Evolutionary conservation across 2,797 vertebrate genomes (phyloP).

Genomic region (Syncerus caffer): DNA sequence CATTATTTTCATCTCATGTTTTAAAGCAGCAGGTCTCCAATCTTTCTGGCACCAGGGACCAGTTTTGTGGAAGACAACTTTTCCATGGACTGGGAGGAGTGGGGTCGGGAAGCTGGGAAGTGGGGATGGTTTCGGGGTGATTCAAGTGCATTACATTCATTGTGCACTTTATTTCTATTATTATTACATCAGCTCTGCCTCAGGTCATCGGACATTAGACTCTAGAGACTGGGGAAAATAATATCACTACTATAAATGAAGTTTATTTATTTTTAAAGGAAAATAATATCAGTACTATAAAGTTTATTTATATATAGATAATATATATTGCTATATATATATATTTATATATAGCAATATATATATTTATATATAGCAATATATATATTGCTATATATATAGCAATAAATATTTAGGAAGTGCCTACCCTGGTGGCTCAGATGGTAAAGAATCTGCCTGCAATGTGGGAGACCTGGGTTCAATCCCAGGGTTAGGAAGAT

Average conservation of each 20-base stretch:
- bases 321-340: not conserved
- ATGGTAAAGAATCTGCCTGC: not conserved
- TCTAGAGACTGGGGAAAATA: not conserved
- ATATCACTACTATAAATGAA: not conserved
- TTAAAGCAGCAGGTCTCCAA: not conserved
- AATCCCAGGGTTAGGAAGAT: not conserved
- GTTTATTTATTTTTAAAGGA: not conserved
- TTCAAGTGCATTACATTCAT: not conserved
- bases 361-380: not conserved
- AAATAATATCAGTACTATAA: not conserved
- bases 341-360: no score
- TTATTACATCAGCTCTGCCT: not conserved
- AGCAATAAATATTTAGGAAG: not conserved
- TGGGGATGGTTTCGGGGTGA: not conserved
- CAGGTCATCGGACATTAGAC: not conserved
- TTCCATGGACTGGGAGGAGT: not conserved
- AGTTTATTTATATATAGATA: not conserved
- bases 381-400: not conserved
- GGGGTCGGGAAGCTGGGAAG: not conserved
- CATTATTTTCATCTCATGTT: not conserved
- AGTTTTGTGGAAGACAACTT: not conserved
- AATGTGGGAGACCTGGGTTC: not conserved
- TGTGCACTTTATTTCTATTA: not conserved
- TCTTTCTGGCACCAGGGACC: not conserved
- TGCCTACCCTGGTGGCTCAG: not conserved